A percentile compares a stretch with the other conserved stretches of the same genome.
Conservation (phyloP, 2,113 vertebrate genomes). For the Neolamprologus kungweensis region DNA sequence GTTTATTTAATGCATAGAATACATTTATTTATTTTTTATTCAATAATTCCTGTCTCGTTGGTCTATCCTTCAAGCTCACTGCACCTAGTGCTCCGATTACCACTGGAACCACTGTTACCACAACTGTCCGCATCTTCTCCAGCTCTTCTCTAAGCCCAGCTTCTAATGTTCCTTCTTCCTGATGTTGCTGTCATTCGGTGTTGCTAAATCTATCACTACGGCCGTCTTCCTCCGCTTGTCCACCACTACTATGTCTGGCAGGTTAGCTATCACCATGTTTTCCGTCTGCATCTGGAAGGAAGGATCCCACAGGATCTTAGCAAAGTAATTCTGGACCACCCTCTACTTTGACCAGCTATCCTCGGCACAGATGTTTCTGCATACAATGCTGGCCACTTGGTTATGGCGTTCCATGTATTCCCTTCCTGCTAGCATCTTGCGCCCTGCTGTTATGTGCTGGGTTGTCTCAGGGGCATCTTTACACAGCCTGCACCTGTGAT, state of each 20-base stretch:
- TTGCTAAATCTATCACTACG: background rate
- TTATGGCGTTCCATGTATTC: background rate
- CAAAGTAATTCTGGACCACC: background rate
- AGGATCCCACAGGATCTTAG: background rate
- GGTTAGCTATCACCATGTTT: background rate
- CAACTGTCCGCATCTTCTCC: background rate
- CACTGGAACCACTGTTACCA: background rate
- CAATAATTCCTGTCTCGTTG: fast-evolving
- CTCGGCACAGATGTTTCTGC: background rate
- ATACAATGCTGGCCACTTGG: background rate
- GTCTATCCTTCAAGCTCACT: background rate
- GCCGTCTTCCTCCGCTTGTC: background rate
- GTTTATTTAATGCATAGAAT: background rate
- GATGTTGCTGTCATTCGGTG: background rate
- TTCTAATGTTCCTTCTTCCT: background rate
- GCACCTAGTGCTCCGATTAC: background rate
- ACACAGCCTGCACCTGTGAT: background rate
- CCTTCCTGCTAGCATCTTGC: background rate
- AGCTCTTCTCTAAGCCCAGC: background rate
- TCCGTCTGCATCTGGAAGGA: background rate
- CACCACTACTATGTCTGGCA: background rate
- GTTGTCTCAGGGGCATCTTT: background rate
- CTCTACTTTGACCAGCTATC: background rate
- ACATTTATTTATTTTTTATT: background rate
- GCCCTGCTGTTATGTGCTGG: background rate